Evolutionary conservation across 2,888 invertebrate genomes (phyloP), one percentile per base, ranked within the genome.

Genomic region (Hesperia comma): DNA sequence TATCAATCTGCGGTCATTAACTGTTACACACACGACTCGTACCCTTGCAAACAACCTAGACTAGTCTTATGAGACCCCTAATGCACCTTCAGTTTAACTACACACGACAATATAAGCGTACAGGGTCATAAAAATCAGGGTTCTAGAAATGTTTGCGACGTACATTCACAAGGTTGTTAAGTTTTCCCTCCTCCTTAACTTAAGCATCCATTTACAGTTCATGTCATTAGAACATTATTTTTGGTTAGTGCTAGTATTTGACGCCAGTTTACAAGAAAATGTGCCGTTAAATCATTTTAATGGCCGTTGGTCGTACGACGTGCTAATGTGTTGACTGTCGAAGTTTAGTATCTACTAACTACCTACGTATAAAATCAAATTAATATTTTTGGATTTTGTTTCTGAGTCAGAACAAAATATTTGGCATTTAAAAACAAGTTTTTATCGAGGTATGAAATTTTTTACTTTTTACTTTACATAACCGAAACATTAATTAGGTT

Each of bases 1-100:
- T 88, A 87, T 86, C 85, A 88, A 88, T 88, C 85, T 85, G 77
- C 77, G 70, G 74, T 79, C 80, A 82, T 83, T 85, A 81, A 72
- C 76, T 72, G 74, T 68, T 69, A 67, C 70, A 72, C 72, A 75
- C 70, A 72, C 68, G 66, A 74, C 77, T 74, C 74, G 78, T 75
- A 77, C 74, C 74, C 72, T 73, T 78, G 77, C 75, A 77, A 76
- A 71, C 73, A 69, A 68, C 71, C 69, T 70, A 66, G 61, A 70
- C 84, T 80, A 81, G 37, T 63, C 37, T 72, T 68, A 63, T 15
- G 15, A 69, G 80, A 79, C 5, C 77, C 63, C 63, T 68, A 61
- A 40, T 33, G 67, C 33, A 57, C 43, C 64, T 54, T 51, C 67
- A 57, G 61, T 49, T 54, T 63, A 33, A 46, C 58, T 57, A 46